Base-by-base conservation (phyloP, 2,797 vertebrate species). In the Novumbra hubbsi region DNA sequence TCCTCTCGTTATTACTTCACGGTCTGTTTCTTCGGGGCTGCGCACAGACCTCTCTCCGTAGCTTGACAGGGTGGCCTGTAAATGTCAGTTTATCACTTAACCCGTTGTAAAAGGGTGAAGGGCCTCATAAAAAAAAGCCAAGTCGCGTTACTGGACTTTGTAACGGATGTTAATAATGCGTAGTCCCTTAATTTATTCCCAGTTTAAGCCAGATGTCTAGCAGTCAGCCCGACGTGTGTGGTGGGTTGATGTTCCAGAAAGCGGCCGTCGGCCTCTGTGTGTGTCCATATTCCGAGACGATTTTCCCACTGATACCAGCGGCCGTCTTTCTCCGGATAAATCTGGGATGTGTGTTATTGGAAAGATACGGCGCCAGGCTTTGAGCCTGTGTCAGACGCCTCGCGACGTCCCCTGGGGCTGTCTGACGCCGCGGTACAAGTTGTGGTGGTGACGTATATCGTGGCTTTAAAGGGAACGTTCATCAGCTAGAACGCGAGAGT, bases 41-140 rank as follows among this genome's bases (percentile, higher is more conserved):
- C 27, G 48, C 21, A 5, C 62, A 6, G 76, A 80, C 72, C 80
- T 80, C 80, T 79, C 82, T 68, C 83, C 88, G 84, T 81, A 85
- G 86, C 87, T 89, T 87, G 89, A 87, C 88, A 89, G 86, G 85
- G 76, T 50, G 70, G 66, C 84, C 87, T 83, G 84, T 90, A 90
- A 90, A 92, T 90, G 90, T 92, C 92, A 91, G 79, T 88, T 92
- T 90, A 92, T 91, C 91, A 91, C 90, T 91, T 93, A 93, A 92
- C 90, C 87, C 88, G 76, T 84, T 88, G 88, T 90, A 91, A 88
- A 92, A 91, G 87, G 86, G 81, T 85, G 86, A 86, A 80, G 82
- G 81, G 83, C 73, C 84, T 88, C 85, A 89, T 91, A 89, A 90
- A 89, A 38, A 86, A 80, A 83, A 86, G 83, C 80, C 85, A 84